phyloP scores from a whole-genome alignment of 2,113 vertebrate genomes.

The Hippocampus comes region DNA sequence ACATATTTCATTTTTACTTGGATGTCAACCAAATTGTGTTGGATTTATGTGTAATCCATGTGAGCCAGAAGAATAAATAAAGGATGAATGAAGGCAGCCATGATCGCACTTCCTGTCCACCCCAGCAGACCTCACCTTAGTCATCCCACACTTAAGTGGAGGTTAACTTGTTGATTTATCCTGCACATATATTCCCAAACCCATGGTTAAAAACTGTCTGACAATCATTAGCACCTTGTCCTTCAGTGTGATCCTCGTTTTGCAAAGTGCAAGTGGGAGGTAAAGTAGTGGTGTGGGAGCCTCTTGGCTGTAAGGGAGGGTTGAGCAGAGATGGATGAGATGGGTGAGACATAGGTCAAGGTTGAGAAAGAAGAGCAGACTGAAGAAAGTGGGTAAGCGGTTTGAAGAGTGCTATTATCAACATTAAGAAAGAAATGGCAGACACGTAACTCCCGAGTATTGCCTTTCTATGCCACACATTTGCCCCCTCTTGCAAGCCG shows the following conservation, averaged over 20 bases:
- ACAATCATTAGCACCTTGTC: constrained; percentile 50
- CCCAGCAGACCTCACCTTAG: not conserved
- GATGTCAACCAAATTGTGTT: not conserved
- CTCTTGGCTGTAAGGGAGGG: constrained; percentile 13
- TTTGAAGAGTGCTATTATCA: not conserved
- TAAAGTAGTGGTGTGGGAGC: constrained; percentile 8
- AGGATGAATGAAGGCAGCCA: constrained; percentile 44
- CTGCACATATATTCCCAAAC: constrained; percentile 3
- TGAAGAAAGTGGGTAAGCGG: constrained; percentile 21
- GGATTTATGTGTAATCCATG: not conserved
- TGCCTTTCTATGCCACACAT: not conserved
- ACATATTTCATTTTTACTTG: not conserved
- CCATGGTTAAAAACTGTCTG: constrained; percentile 35
- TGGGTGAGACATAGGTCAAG: constrained; percentile 34
- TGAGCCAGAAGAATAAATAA: constrained; percentile 25
- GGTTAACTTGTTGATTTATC: constrained; percentile 45
- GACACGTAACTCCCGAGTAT: not conserved
- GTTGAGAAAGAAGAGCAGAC: constrained; percentile 18
- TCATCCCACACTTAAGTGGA: not conserved
- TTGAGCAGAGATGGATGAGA: constrained; percentile 47
- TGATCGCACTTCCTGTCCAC: constrained; percentile 17
- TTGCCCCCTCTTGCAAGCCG: not conserved
- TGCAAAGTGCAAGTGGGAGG: constrained; percentile 36
- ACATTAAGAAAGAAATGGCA: not conserved
- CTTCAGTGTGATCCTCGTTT: constrained; percentile 46